Evolutionary conservation across 2,888 invertebrate species (phyloP), one percentile per base, ranked within the genome.

Genomic region (Teleiodes luculella): DNA sequence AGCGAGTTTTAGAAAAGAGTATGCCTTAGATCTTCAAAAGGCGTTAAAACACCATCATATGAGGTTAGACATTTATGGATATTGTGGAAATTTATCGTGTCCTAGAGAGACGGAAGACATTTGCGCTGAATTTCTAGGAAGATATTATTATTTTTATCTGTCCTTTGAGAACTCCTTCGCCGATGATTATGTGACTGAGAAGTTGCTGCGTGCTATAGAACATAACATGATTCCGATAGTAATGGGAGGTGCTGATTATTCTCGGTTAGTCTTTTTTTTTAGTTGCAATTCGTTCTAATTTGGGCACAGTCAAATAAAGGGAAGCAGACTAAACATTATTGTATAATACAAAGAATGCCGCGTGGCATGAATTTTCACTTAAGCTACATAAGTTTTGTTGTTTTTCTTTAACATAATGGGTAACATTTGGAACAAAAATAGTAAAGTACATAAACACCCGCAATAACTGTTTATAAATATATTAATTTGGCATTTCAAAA

Each of bases 131-230:
- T 71, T 80, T 61, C 57, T 91, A 43, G 87, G 91, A 58, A 80
- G 74, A 11, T 86, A 93, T 54, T 95, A 95, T 76, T 94, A 92
- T 70, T 95, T 95, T 70, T 95, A 95, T 68, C 75, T 95, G 58
- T 83, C 92, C 0, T 93, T 95, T 66, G 95, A 95, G 78, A 95
- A 95, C 74, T 93, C 94, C 1, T 91, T 94, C 62, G 93, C 93
- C 64, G 83, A 83, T 47, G 88, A 88, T 61, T 88, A 87, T 45
- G 82, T 87, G 2, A 86, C 88, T 0, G 88, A 88, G 70, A 95
- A 95, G 72, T 80, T 95, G 61, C 92, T 92, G 69, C 90, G 88
- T 43, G 84, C 91, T 13, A 62, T 91, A 55, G 88, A 92, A 64
- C 90, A 92, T 72, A 80, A 92, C 67, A 83, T 92, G 6, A 83